phyloP scores from a whole-genome alignment of 2,888 invertebrate species.

The Zootermopsis nevadensis region DNA sequence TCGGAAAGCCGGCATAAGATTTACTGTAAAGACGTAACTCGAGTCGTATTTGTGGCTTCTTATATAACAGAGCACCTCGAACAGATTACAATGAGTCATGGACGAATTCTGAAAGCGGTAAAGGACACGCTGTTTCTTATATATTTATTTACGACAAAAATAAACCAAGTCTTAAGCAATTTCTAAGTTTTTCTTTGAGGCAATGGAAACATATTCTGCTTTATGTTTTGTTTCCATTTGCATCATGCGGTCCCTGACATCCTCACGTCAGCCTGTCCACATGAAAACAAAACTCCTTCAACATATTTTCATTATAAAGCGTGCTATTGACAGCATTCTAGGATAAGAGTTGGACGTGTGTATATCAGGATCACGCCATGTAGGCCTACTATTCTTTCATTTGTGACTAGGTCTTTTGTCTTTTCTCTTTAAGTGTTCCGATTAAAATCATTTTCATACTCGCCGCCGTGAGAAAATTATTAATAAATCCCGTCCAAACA shows the following conservation, averaged over 20 bases:
- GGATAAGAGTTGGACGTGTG: too few species aligned
- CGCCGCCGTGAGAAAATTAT: too few species aligned
- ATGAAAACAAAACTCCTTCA: slow-evolving; percentile 11
- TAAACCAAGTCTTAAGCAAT: neutral
- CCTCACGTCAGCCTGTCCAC: neutral
- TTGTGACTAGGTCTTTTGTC: too few species aligned
- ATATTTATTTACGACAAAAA: neutral
- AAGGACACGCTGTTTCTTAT: neutral
- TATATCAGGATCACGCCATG: too few species aligned
- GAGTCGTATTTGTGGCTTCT: neutral
- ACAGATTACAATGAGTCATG: neutral
- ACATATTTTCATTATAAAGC: too few species aligned
- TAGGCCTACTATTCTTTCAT: too few species aligned
- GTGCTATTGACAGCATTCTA: too few species aligned
- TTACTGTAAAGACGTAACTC: neutral
- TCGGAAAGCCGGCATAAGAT: neutral
- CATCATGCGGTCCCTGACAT: neutral
- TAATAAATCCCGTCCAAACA: too few species aligned
- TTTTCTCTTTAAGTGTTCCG: too few species aligned
- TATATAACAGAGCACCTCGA: neutral
- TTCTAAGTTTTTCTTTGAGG: neutral
- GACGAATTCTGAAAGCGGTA: neutral
- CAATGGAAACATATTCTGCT: neutral
- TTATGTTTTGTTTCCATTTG: neutral
- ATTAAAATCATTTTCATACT: too few species aligned